phyloP scores from a whole-genome alignment of 2,113 vertebrate species.

The Nyctereutes procyonoides region DNA sequence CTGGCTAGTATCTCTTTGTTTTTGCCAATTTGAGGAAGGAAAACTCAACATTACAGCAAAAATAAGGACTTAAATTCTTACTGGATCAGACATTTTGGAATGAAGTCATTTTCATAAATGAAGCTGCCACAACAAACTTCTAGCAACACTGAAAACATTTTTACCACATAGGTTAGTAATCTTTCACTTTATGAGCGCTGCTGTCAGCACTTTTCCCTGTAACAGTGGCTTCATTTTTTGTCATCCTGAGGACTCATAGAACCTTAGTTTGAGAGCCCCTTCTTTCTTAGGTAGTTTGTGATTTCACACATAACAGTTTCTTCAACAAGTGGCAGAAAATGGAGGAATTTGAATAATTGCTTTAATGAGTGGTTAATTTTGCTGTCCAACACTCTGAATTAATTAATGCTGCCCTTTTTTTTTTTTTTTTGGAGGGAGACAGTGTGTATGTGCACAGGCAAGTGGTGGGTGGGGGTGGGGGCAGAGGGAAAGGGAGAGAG shows the following conservation, averaged over 20 bases:
- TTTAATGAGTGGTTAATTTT: slow-evolving; percentile 23
- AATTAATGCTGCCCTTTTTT: not conserved
- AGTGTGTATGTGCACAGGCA: not conserved
- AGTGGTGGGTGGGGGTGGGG: not conserved
- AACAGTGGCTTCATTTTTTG: not conserved
- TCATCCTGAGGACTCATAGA: not conserved
- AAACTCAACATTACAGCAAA: not conserved
- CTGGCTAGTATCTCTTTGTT: not conserved
- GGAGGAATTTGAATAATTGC: slow-evolving; percentile 5
- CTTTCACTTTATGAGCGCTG: not conserved
- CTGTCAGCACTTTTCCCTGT: not conserved
- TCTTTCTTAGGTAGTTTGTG: not conserved
- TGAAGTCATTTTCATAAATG: slow-evolving; percentile 37
- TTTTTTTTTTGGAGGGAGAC: not conserved
- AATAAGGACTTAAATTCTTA: not conserved
- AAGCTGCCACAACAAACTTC: not conserved
- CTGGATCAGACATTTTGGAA: not conserved
- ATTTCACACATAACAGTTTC: not conserved
- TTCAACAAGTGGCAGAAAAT: not conserved
- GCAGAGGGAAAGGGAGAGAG: not conserved
- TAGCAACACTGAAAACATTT: not conserved
- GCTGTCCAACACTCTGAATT: not conserved
- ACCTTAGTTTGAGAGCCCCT: not conserved
- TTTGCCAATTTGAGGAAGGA: slow-evolving; percentile 26
- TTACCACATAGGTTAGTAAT: not conserved